Conservation (phyloP, 2,113 vertebrate species). For the Podarcis cretensis region DNA sequence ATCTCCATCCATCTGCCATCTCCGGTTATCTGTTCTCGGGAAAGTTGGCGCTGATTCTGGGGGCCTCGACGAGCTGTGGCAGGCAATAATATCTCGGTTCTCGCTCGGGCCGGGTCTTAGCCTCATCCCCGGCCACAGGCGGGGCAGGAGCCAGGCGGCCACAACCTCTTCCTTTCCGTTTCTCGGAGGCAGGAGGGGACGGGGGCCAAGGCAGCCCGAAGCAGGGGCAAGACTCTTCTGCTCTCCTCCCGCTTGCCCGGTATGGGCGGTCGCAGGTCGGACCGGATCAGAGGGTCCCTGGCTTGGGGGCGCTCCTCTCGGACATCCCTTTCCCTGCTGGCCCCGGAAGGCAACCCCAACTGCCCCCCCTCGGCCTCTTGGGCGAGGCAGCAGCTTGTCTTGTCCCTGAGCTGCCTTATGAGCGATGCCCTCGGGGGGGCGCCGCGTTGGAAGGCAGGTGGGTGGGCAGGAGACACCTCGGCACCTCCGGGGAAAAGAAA, state of each 20-base stretch:
- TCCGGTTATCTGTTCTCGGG: constrained; percentile 71
- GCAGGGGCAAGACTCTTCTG: too few relatives aligned
- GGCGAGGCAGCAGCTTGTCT: not conserved
- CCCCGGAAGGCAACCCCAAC: not conserved
- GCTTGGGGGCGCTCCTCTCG: not conserved
- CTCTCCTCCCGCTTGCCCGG: not conserved
- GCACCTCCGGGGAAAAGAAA: too few relatives aligned
- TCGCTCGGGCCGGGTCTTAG: not conserved
- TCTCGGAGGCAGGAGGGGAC: not conserved
- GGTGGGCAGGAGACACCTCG: too few relatives aligned
- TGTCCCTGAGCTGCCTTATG: too few relatives aligned
- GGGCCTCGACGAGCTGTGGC: constrained; percentile 76
- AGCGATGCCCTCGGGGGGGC: too few relatives aligned
- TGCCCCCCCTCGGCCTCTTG: too few relatives aligned
- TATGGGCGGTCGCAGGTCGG: not conserved
- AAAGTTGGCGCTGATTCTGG: constrained; percentile 66
- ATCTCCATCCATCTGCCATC: constrained; percentile 78
- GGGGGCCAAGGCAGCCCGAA: too few relatives aligned
- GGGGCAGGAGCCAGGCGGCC: not conserved
- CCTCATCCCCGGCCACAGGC: not conserved
- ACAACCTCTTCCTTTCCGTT: accelerated
- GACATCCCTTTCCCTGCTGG: not conserved
- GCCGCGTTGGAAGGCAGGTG: too few relatives aligned
- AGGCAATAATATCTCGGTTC: constrained; percentile 69
- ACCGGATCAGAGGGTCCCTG: not conserved